Evolutionary conservation across 2,113 vertebrate species (phyloP).

Genomic region (Eolophus roseicapilla): DNA sequence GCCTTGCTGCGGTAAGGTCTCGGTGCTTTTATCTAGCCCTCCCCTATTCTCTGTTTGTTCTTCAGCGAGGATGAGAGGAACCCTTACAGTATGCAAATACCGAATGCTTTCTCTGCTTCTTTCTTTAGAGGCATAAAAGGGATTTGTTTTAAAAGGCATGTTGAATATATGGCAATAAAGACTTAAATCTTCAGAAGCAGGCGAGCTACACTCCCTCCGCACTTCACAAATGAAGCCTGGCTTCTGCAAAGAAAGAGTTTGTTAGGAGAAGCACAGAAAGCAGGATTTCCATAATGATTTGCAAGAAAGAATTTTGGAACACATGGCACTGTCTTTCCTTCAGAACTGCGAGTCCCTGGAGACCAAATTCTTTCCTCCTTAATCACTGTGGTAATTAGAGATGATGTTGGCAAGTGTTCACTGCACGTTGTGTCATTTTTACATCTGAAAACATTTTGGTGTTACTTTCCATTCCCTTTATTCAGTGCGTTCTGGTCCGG

Average conservation of each 20-base stretch:
- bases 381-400: slow-evolving; percentile 73
- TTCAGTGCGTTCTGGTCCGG: background rate
- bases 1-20: slow-evolving; percentile 53
- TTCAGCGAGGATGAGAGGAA: slow-evolving; percentile 55
- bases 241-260: slow-evolving; percentile 59
- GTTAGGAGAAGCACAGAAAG: slow-evolving; percentile 46
- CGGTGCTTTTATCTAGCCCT: slow-evolving; percentile 28
- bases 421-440: slow-evolving; percentile 38
- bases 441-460: slow-evolving; percentile 39
- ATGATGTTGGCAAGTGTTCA: slow-evolving; percentile 57
- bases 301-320: slow-evolving; percentile 60
- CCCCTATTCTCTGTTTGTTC: slow-evolving; percentile 58
- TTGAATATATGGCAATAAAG: slow-evolving; percentile 55
- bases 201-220: slow-evolving; percentile 43
- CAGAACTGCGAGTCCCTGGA: slow-evolving; percentile 58
- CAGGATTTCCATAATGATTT: slow-evolving; percentile 63
- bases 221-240: slow-evolving; percentile 58
- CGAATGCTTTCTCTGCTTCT: slow-evolving; percentile 38
- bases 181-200: slow-evolving; percentile 34
- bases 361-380: slow-evolving; percentile 66
- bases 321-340: slow-evolving; percentile 65
- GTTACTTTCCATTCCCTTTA: slow-evolving; percentile 15
- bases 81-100: slow-evolving; percentile 63
- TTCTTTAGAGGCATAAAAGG: slow-evolving; percentile 52
- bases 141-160: slow-evolving; percentile 42